Conservation (phyloP, 2,888 invertebrate species). For the Pediacus dermestoides region DNA sequence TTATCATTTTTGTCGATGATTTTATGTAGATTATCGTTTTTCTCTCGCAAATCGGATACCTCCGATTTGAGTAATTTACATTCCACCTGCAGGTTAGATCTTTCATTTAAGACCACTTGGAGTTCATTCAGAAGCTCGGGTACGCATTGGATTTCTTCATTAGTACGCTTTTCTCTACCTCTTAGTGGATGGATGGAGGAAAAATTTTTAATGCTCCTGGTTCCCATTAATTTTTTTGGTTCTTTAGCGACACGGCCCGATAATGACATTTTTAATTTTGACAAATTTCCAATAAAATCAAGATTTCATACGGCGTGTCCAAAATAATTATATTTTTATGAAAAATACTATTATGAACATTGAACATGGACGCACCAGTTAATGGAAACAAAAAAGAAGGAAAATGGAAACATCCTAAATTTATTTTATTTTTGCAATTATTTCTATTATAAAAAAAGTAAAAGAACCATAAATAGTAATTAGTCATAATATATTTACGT, state of each 20-base stretch:
- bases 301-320: too few species aligned
- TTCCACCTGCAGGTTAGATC: not conserved
- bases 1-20: not conserved
- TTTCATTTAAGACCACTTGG: not conserved
- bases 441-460: too few species aligned
- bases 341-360: too few species aligned
- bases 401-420: too few species aligned
- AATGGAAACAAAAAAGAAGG: too few species aligned
- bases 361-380: too few species aligned
- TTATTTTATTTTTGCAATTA: too few species aligned
- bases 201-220: too few species aligned
- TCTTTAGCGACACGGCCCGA: not conserved
- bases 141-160: not conserved
- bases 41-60: not conserved
- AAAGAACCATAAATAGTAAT: too few species aligned
- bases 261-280: constrained; percentile 1
- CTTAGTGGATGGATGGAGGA: constrained; percentile 1
- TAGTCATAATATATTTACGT: too few species aligned
- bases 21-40: constrained; percentile 1
- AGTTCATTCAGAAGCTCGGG: constrained; percentile 1
- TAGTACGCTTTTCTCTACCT: not conserved
- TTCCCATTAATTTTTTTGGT: not conserved
- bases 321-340: too few species aligned
- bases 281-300: not conserved
- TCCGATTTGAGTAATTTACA: not conserved